Base-by-base conservation (phyloP, 2,113 vertebrate genomes). In the Mionectes macconnelli region DNA sequence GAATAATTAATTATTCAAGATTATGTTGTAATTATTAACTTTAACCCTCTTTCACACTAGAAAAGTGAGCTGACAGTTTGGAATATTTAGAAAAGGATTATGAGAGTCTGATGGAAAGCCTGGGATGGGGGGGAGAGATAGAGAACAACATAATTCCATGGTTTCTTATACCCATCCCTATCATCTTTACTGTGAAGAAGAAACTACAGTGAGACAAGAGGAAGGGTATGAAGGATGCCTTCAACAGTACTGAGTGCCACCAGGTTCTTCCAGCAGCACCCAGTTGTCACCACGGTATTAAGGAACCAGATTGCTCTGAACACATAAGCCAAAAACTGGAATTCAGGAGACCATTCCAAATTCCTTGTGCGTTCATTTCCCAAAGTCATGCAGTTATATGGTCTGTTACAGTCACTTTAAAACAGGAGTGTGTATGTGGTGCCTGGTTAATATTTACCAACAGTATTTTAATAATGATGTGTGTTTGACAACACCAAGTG, bases 221-320 rank as follows among this genome's bases (percentile, higher is more conserved):
- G 5, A 39, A 83, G 31, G 14, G 8, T 55, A 12, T 57, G 27
- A 69, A 44, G 15, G 74, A 49, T 62, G 27, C 19, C 37, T 66
- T 24, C 10, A 52, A 44, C 3, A 42, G 14, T 37, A 55, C 35
- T 37, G 12, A 67, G 11, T 13, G 1, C 13, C 12, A 44, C 22
- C 22, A 49, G 5, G 3, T 53, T 59, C 31, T 63, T 67, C 13
- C 44, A 63, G 42, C 16, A 59, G 15, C 22, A 21, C 10, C 10
- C 28, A 6, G 22, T 1, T 2, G 16, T 8, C 21, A 53, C 10
- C 8, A 23, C 14, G 1, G 0, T 50, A 15, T 25, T 31, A 21
- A 60, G 53, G 49, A 84, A 35, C 4, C 9, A 27, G 20, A 40
- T 50, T 60, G 6, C 28, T 80, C 53, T 45, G 67, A 83, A 15